Evolutionary conservation across 2,797 vertebrate species (phyloP), one percentile per base, ranked within the genome.

Genomic region (Decapterus maruadsi): DNA sequence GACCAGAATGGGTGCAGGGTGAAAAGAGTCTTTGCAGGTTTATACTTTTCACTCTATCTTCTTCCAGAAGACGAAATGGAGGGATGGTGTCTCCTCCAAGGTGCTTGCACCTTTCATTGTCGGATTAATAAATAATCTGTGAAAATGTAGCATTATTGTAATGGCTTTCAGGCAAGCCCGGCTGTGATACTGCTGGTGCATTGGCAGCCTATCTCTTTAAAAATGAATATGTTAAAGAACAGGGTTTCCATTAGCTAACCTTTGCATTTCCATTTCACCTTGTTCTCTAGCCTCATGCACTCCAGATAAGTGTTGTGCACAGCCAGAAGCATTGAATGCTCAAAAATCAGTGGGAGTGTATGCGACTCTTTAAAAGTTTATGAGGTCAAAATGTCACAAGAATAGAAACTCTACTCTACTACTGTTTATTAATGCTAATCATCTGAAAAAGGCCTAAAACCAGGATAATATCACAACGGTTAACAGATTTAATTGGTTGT

Each of bases 111-210:
- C 89, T 95, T 75, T 75, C 89, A 62, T 82, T 68, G 86, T 84
- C 40, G 56, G 83, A 95, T 95, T 89, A 95, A 95, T 95, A 96
- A 96, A 93, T 95, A 87, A 95, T 95, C 91, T 87, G 85, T 81
- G 89, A 91, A 93, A 95, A 93, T 94, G 93, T 85, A 78, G 81
- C 86, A 75, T 93, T 92, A 94, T 93, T 91, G 92, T 90, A 94
- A 90, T 93, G 94, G 93, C 92, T 95, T 93, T 94, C 89, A 91
- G 85, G 87, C 81, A 70, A 70, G 80, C 83, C 83, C 48, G 80
- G 79, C 69, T 86, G 86, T 78, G 87, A 87, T 69, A 65, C 72
- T 50, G 81, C 71, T 65, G 77, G 85, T 81, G 82, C 81, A 79
- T 67, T 75, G 84, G 81, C 87, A 92, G 91, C 90, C 88, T 87